Conservation (phyloP, 2,113 vertebrate genomes). For the Phainopepla nitens region DNA sequence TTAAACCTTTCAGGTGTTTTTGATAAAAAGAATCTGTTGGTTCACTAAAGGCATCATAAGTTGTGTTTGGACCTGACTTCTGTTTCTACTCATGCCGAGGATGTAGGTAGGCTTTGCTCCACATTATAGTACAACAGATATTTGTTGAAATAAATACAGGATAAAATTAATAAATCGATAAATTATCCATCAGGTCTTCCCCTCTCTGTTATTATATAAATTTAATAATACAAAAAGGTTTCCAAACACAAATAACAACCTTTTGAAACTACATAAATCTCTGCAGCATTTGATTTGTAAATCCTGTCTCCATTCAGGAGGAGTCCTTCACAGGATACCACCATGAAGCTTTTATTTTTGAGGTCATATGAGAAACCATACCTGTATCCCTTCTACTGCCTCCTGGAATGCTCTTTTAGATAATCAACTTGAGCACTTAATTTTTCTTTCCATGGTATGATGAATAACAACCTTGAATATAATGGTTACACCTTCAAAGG, state of each 20-base stretch:
- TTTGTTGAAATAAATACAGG: not conserved
- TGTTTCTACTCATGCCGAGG: not conserved
- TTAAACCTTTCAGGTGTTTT: not conserved
- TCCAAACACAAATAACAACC: not conserved
- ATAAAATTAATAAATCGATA: not conserved
- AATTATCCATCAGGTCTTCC: not conserved
- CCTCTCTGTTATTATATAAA: not conserved
- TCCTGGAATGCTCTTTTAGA: not conserved
- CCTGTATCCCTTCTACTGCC: not conserved
- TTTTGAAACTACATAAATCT: not conserved
- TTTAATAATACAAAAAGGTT: not conserved
- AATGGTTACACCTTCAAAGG: not conserved
- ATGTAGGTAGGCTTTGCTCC: not conserved
- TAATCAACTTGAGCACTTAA: not conserved
- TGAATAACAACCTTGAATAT: not conserved
- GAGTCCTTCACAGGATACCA: not conserved
- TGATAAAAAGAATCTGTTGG: not conserved
- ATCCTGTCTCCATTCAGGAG: not conserved
- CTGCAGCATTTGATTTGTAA: not conserved
- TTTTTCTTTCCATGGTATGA: not conserved
- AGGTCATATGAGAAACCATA: not conserved
- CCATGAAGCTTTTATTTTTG: not conserved
- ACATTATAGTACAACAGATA: not conserved
- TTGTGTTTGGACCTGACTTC: not conserved
- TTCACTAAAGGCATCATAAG: not conserved